These are phyloP conservation scores for Gallinago undulata DNA, from an alignment of 2,113 vertebrate genomes.

Conservation along the genomic window DNA sequence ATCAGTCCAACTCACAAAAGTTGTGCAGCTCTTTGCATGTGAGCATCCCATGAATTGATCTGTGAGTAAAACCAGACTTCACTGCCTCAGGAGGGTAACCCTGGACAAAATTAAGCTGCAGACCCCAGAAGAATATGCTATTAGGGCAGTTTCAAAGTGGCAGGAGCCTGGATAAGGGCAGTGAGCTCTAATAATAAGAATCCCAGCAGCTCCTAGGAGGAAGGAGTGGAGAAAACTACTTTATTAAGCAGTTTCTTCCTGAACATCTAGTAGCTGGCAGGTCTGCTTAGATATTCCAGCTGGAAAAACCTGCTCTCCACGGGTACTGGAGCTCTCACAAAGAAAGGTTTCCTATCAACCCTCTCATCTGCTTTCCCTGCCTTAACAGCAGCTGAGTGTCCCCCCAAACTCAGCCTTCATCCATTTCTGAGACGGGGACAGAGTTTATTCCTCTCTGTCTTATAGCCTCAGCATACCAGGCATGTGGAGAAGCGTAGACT, in stretches of 20 bases:
- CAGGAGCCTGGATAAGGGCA: neutral
- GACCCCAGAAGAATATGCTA: neutral
- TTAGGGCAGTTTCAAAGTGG: neutral
- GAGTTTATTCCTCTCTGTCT: neutral
- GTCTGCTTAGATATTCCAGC: neutral
- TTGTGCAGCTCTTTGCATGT: neutral
- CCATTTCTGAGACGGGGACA: neutral
- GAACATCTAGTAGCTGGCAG: neutral
- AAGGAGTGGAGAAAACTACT: neutral
- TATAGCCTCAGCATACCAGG: neutral
- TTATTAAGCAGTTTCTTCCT: neutral
- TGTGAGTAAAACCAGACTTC: neutral
- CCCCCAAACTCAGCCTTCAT: neutral
- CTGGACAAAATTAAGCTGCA: neutral
- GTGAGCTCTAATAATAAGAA: neutral
- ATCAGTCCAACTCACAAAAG: neutral
- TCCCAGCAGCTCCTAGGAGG: neutral
- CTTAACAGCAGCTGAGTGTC: neutral
- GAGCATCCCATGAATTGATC: neutral
- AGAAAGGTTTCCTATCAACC: neutral
- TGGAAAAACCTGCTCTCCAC: neutral
- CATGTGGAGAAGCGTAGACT: accelerated
- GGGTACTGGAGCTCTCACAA: neutral
- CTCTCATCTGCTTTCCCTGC: neutral
- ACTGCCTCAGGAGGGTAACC: neutral